Conservation (phyloP, 2,888 invertebrate species). For the Sclerodermus sp. region DNA sequence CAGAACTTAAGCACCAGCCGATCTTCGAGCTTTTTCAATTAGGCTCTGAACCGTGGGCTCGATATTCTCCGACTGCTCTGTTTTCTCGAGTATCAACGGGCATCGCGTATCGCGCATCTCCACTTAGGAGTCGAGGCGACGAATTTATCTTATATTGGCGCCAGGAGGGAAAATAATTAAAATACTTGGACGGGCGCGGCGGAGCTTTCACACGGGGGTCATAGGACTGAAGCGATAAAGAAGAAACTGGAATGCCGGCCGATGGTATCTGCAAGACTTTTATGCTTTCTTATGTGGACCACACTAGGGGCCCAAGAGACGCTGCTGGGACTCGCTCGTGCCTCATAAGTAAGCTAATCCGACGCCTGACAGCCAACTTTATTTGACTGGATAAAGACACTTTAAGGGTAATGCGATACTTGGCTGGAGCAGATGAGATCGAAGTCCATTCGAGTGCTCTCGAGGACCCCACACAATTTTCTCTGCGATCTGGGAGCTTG, state of each 20-base stretch:
- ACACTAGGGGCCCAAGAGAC: conserved; percentile 17
- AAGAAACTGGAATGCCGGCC: conserved; percentile 38
- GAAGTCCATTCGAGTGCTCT: conserved; percentile 14
- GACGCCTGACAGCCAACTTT: conserved; percentile 10
- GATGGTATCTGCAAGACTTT: conserved; percentile 43
- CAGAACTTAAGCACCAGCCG: too few relatives aligned
- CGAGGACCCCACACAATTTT: too few relatives aligned
- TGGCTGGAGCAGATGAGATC: conserved; percentile 18
- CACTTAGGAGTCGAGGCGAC: too few relatives aligned
- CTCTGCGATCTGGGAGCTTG: too few relatives aligned
- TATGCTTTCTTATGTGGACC: conserved; percentile 42
- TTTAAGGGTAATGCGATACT: conserved; percentile 32
- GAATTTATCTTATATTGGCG: conserved; percentile 17
- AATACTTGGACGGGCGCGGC: conserved; percentile 29
- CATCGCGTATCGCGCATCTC: too few relatives aligned
- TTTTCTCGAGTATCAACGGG: too few relatives aligned
- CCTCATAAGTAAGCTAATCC: conserved; percentile 24
- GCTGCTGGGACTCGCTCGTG: conserved; percentile 13
- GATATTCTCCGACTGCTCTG: too few relatives aligned
- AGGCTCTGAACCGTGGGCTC: too few relatives aligned
- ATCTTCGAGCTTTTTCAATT: too few relatives aligned
- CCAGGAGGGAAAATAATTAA: conserved; percentile 31
- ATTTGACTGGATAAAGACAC: conserved; percentile 25
- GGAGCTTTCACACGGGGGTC: conserved; percentile 13
- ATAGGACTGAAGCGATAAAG: conserved; percentile 34